Evolutionary conservation across 92 coral and sea anemone genomes (phyloP), one percentile per base, ranked within the genome.

Genomic region (Chrysogorgia sp.): DNA sequence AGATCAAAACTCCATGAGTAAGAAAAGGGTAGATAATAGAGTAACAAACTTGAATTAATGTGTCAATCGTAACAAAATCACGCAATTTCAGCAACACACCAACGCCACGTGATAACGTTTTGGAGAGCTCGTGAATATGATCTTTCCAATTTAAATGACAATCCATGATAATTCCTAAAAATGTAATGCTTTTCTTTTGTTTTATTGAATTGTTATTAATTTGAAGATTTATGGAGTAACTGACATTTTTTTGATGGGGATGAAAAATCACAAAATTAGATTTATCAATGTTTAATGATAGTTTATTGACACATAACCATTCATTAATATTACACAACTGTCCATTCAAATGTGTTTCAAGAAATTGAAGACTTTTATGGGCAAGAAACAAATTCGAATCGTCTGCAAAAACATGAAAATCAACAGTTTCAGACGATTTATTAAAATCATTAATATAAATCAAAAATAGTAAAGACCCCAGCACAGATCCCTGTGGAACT

Each of bases 221-320:
- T 52, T 52, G 9, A 5, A 52, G 6, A 5, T 23, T 52, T 17
- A 52, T 17, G 6, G 3, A 7, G 20, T 52, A 5, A 5, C 3
- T 64, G 15, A 78, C 15, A 26, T 19, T 78, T 56, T 84, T 84
- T 79, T 84, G 88, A n/a, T 23, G 79, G 21, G 84, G 88, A 34
- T 60, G 85, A 56, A 83, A 84, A 66, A n/a, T n/a, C n/a, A n/a
- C n/a, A n/a, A n/a, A n/a, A n/a, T n/a, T n/a, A n/a, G n/a, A n/a
- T n/a, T n/a, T n/a, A n/a, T n/a, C n/a, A n/a, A n/a, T n/a, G n/a
- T n/a, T n/a, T n/a, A n/a, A n/a, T n/a, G n/a, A n/a, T 22, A 85
- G 74, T 76, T 85, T 85, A 56, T 85, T 85, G 15, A 71, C 85
- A 30, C 71, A 60, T 19, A 85, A 79, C 89, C 89, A 85, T 35